These are phyloP conservation scores for Hucho hucho DNA, from an alignment of 2,113 vertebrate genomes.

Conservation along the genomic window DNA sequence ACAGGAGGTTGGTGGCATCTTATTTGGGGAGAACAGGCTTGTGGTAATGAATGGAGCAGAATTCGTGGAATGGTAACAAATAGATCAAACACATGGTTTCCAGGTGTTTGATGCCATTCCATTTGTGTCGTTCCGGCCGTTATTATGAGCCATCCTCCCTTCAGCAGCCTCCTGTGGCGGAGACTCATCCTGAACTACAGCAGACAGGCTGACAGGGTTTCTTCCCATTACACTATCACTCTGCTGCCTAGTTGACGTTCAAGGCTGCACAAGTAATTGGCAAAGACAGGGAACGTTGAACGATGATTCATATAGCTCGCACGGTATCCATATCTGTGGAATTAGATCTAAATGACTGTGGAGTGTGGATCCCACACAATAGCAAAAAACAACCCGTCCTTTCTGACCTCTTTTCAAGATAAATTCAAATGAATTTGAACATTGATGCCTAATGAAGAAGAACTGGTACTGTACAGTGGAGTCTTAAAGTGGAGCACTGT, in stretches of 20 bases:
- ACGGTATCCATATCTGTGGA: neutral
- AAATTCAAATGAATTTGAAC: neutral
- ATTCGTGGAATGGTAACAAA: no score
- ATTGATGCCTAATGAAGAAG: conserved; percentile 4
- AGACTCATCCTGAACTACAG: neutral
- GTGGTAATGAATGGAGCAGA: no score
- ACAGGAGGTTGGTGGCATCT: no score
- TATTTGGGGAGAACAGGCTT: no score
- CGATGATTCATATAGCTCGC: neutral
- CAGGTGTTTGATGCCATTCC: no score
- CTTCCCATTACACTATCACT: neutral
- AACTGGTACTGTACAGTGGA: conserved; percentile 6
- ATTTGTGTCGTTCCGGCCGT: no score
- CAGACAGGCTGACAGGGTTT: neutral
- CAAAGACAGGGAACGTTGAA: neutral
- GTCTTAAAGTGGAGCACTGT: conserved; percentile 49
- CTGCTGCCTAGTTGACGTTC: neutral
- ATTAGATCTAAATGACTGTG: neutral
- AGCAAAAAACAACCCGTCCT: neutral
- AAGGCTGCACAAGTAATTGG: neutral
- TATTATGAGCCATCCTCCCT: no score
- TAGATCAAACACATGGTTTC: no score
- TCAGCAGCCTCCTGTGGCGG: no score
- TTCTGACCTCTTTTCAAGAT: conserved; percentile 16
- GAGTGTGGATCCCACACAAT: neutral